Base-by-base conservation (phyloP, 2,797 vertebrate species). In the Mus minutoides region DNA sequence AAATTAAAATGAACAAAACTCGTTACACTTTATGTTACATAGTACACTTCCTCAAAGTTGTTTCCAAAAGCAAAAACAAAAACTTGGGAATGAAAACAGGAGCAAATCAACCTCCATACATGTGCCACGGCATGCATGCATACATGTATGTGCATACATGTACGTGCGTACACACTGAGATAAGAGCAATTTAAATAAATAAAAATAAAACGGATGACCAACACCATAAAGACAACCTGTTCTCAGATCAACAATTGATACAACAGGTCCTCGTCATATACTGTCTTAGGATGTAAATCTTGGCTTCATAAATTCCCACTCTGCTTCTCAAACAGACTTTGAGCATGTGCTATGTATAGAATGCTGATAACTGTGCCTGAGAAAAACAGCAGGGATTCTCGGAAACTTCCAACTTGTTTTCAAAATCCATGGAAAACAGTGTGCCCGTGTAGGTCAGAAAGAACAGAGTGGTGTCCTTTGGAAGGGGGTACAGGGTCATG, bases 61-160 rank as follows among this genome's bases (percentile, higher is more conserved):
- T 94, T 84, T 96, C 80, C 79, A 90, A 97, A 95, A 92, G 49
- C 60, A 88, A 97, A 96, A 88, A 69, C 67, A 69, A 90, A 80
- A 88, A 88, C n/a, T n/a, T n/a, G 46, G 69, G 52, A 95, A 91
- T 69, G 84, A 64, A 90, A 78, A 17, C 34, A 77, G 54, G n/a
- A 40, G 16, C 54, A 69, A 40, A 43, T 11, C 52, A 40, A 31
- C 9, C 24, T 37, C 85, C 49, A 56, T 17, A 69, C 24, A 12
- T 17, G 34, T 64, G 34, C 67, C 5, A 56, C 0, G 0, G n/a
- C n/a, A 13, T 40, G n/a, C n/a, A 13, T 40, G n/a, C 49, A 56
- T 1, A 6, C 10, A 56, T 12, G 40, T 26, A 54, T 6, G 4
- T 87, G 64, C 31, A 67, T 13, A 17, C 34, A 71, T 40, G 40